Evolutionary conservation across 2,113 vertebrate species (phyloP).

Genomic region (Neodon shergylaensis): DNA sequence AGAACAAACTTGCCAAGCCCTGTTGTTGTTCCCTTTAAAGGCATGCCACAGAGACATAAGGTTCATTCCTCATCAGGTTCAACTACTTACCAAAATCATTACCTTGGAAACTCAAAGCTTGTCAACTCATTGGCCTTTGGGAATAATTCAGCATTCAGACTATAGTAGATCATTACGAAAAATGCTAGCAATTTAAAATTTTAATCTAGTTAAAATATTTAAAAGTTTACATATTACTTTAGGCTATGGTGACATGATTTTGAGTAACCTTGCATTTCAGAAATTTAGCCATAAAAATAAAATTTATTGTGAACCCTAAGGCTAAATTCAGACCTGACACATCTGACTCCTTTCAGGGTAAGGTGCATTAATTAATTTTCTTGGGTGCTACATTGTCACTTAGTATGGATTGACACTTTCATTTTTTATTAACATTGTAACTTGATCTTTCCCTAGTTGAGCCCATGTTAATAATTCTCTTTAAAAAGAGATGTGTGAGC

Average conservation of each 20-base stretch:
- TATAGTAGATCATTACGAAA: not conserved
- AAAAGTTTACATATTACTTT: not conserved
- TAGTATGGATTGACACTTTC: conserved; percentile 69
- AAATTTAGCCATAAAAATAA: conserved; percentile 58
- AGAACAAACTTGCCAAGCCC: not conserved
- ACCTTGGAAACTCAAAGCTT: not conserved
- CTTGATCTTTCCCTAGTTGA: conserved; percentile 72
- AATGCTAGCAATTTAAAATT: conserved; percentile 18
- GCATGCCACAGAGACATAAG: not conserved
- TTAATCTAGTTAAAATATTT: conserved; percentile 30
- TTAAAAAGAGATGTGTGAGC: conserved; percentile 61
- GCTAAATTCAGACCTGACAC: conserved; percentile 70
- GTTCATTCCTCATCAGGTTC: not conserved
- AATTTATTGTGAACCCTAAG: conserved; percentile 59
- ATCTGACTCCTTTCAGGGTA: conserved; percentile 74
- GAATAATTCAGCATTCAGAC: not conserved
- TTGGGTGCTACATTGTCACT: conserved; percentile 61
- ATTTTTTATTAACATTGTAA: conserved; percentile 80
- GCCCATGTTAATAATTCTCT: conserved; percentile 57
- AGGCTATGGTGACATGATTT: not conserved
- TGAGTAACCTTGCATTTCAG: conserved; percentile 58
- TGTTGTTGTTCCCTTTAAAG: not conserved
- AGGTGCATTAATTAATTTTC: conserved; percentile 81
- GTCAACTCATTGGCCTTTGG: not conserved
- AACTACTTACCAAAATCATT: not conserved